A percentile compares a stretch with the other conserved stretches of the same genome.
These are phyloP conservation scores for Smutsia gigantea DNA, from an alignment of 2,797 vertebrate species.

Conservation along the genomic window DNA sequence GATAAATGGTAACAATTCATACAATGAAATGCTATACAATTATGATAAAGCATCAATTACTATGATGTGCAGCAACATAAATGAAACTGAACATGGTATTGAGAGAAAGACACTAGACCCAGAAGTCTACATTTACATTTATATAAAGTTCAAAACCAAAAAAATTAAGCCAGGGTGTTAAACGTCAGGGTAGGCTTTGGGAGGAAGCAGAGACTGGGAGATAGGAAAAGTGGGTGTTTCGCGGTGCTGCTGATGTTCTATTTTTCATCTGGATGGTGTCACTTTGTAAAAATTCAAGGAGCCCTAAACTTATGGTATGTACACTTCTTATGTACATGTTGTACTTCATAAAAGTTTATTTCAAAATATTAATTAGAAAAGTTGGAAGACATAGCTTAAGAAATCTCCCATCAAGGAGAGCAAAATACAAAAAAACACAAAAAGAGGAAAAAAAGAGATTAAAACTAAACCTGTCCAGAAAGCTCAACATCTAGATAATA, in stretches of 20 bases:
- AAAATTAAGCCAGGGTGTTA: background rate
- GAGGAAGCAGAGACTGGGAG: background rate
- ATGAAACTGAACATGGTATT: background rate
- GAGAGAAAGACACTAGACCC: background rate
- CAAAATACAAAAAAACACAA: background rate
- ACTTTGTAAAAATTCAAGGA: background rate
- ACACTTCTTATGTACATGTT: background rate
- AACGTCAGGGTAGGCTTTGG: background rate
- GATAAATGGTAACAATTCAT: background rate
- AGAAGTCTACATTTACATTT: background rate
- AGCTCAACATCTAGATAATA: background rate
- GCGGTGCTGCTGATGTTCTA: background rate
- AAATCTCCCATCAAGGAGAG: background rate
- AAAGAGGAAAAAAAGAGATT: background rate
- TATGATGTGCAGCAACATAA: background rate
- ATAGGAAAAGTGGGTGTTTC: background rate
- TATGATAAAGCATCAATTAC: background rate
- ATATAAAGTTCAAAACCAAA: background rate
- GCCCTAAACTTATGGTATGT: background rate
- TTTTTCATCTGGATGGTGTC: background rate
- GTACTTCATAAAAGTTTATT: background rate
- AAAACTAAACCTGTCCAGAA: background rate
- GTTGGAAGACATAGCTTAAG: background rate
- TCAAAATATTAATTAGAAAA: conserved; percentile 36
- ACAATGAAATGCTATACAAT: background rate